A percentile compares a stretch with the other conserved stretches of the same genome.
These are phyloP conservation scores for Conomelus anceps DNA, from an alignment of 2,888 invertebrate genomes.

Conservation along the genomic window DNA sequence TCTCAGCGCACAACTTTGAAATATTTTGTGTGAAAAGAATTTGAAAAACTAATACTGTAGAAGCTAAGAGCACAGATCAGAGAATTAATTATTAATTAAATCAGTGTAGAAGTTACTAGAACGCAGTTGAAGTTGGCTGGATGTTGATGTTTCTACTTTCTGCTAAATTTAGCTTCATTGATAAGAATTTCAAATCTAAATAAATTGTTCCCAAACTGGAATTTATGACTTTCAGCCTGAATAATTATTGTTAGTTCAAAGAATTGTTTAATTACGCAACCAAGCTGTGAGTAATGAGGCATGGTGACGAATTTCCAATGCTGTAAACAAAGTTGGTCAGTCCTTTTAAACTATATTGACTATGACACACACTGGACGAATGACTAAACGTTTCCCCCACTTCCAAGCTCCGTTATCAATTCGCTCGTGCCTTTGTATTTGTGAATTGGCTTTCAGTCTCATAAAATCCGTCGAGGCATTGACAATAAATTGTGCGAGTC, in stretches of 20 bases:
- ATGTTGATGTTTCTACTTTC: not conserved
- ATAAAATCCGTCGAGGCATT: not conserved
- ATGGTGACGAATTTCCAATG: not conserved
- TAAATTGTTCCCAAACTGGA: not conserved
- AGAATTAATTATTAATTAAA: too few relatives aligned
- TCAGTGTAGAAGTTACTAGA: too few relatives aligned
- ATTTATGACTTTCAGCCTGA: not conserved
- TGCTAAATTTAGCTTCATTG: not conserved
- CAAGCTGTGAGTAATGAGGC: not conserved
- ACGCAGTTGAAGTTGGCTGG: too few relatives aligned
- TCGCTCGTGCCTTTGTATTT: not conserved
- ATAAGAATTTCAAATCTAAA: not conserved
- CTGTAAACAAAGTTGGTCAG: not conserved
- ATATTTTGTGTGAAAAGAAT: too few relatives aligned
- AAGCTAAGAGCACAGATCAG: too few relatives aligned
- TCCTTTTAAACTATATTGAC: not conserved
- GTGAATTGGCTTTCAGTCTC: not conserved
- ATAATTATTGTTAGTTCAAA: not conserved
- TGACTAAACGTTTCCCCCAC: not conserved
- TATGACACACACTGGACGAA: not conserved
- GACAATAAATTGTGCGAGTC: not conserved
- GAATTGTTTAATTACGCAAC: not conserved
- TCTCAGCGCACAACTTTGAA: too few relatives aligned
- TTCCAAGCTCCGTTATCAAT: not conserved
- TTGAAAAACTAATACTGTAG: too few relatives aligned